Evolutionary conservation across 2,797 vertebrate genomes (phyloP).

Genomic region (Argentina silus): DNA sequence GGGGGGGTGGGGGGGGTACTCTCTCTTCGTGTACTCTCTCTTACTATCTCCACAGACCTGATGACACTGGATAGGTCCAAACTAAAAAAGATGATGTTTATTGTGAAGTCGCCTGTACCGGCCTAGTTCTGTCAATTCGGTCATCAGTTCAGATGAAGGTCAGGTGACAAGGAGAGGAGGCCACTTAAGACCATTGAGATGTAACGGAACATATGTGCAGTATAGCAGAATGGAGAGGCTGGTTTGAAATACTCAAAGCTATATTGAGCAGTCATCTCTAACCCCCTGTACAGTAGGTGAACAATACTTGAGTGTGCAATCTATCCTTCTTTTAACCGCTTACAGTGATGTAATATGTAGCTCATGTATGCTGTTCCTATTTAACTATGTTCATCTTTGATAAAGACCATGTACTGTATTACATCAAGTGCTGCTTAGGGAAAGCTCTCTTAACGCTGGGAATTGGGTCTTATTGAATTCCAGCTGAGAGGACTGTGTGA

Average conservation of each 20-base stretch:
- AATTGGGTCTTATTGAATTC: constrained; percentile 1
- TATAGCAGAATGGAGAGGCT: neutral
- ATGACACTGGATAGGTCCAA: too few species aligned
- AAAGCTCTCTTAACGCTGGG: neutral
- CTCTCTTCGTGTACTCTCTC: too few species aligned
- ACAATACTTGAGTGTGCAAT: neutral
- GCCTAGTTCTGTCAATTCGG: too few species aligned
- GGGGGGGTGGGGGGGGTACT: too few species aligned
- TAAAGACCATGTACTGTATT: neutral
- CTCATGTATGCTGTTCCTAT: neutral
- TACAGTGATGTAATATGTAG: constrained; percentile 3
- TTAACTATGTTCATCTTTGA: constrained; percentile 6
- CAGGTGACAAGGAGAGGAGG: neutral
- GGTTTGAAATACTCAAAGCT: neutral
- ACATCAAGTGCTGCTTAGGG: neutral
- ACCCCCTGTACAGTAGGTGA: too few species aligned
- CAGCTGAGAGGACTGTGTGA: neutral
- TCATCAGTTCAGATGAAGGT: too few species aligned
- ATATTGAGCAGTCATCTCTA: too few species aligned
- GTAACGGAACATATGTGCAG: too few species aligned
- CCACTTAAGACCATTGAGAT: neutral
- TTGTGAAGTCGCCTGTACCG: too few species aligned
- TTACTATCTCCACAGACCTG: too few species aligned
- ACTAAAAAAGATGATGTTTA: too few species aligned
- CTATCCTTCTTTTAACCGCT: neutral